Base-by-base conservation (phyloP, 2,888 invertebrate genomes). In the Bugula neritina region DNA sequence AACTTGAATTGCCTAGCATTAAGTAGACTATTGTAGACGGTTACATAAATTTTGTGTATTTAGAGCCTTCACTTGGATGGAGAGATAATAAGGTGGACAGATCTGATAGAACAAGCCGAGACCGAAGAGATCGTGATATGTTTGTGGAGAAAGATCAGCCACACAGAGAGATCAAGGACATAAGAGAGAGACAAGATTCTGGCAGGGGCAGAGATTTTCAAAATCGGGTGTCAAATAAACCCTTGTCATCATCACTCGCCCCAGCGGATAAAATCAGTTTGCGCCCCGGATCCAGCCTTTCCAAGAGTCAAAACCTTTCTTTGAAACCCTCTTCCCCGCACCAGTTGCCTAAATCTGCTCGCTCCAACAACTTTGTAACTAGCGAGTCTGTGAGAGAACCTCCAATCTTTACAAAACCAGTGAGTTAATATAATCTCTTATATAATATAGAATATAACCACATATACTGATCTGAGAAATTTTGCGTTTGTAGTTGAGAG, bases 291-390 rank as follows among this genome's bases (percentile, higher is more conserved):
- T 21, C 63, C 31, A 63, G n/a, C 34, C 27, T 29, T 17, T 43
- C 43, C 17, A 43, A 43, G 43, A 43, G 17, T 17, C 5, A 43
- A 2, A 21, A 5, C 10, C 27, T 31, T 31, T 63, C 63, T 10
- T 63, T 63, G 5, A 63, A 63, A 27, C 63, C 63, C 31, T 63
- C 63, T 5, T 63, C 63, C 2, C 63, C 63, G 5, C 63, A 63
- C 3, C 31, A 63, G 13, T 31, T 63, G 2, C 63, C 63, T 31
- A 63, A 63, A n/a, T 63, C 63, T 63, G 63, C 63, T 63, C 63
- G 63, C 25, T 63, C 63, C 31, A 63, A 63, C 31, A 25, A 63
- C 63, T 13, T 13, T 5, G 17, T 3, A 13, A 2, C 31, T 5
- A 29, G 5, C 31, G 63, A 63, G n/a, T 31, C 63, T 13, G 5